Conservation (phyloP, 2,113 vertebrate genomes). For the Tylochromis polylepis region DNA sequence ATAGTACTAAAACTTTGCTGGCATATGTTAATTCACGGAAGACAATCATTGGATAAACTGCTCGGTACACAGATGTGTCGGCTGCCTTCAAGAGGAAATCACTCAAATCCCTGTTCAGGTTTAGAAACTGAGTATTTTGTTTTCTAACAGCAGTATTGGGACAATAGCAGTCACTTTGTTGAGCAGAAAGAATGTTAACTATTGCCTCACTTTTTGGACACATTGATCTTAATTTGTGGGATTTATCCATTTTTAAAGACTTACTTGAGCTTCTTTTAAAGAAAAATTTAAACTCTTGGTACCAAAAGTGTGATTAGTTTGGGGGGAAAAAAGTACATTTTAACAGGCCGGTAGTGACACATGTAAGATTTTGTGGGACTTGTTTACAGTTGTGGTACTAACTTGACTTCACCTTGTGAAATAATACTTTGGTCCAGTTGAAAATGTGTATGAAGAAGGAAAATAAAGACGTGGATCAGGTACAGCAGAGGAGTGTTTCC, state of each 20-base stretch:
- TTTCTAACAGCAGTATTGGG: conserved; percentile 10
- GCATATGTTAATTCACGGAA: not conserved
- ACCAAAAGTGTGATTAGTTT: not conserved
- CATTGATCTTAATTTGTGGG: not conserved
- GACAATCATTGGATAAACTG: not conserved
- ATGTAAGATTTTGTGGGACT: not conserved
- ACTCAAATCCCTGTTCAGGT: not conserved
- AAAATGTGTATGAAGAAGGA: not conserved
- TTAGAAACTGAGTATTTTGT: not conserved
- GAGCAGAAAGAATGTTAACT: conserved; percentile 18
- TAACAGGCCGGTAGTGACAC: not conserved
- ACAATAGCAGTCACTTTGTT: not conserved
- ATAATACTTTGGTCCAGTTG: not conserved
- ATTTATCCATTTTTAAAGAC: not conserved
- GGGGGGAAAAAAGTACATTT: not conserved
- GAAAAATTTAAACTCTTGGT: not conserved
- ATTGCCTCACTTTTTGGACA: not conserved
- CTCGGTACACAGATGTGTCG: not conserved
- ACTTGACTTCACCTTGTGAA: not conserved
- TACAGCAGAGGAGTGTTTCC: conserved; percentile 26
- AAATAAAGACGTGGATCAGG: not conserved
- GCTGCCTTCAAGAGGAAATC: not conserved
- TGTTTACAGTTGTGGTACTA: conserved; percentile 27
- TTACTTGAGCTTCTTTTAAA: not conserved
- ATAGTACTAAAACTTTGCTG: not conserved